Evolutionary conservation across 2,888 invertebrate genomes (phyloP), one percentile per base, ranked within the genome.

Genomic region (Papilio protenor): DNA sequence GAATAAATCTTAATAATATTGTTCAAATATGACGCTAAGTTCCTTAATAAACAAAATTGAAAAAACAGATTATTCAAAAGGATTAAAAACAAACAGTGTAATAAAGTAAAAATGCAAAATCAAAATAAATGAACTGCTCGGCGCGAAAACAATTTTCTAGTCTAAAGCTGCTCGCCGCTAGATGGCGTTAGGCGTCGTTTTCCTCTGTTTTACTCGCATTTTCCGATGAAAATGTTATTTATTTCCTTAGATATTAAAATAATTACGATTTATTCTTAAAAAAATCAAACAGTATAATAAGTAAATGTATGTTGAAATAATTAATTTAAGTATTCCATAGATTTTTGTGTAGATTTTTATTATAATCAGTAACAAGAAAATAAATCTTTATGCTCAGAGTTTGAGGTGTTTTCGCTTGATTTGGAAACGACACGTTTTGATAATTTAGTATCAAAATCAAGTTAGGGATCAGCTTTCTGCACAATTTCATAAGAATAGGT

Each of bases 111-210:
- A 47, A 47, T 6, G 18, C 23, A 23, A 21, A 59, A 23, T 61
- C 12, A 47, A 57, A 45, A 40, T 8, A 40, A 40, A 40, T 40
- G 40, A 40, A 2, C 12, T 55, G 45, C 40, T 33, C n/a, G 5
- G 52, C 52, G 75, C 61, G 55, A 73, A 73, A 78, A 71, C 52
- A 33, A 47, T 73, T 75, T 75, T 47, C 49, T 18, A 81, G 86
- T 84, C 82, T 74, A 82, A 45, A 64, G 85, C 93, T 90, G 76
- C 93, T 91, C 94, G 82, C 81, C 90, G 78, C 89, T 86, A 94
- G 94, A 94, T 93, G 94, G 91, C 92, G 88, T 23, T 84, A 83
- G 70, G 79, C 79, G 91, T 85, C 82, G 84, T 84, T 91, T 91
- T 91, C 85, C 87, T 76, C 66, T 64, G 83, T 89, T 91, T 92